Evolutionary conservation across 2,888 invertebrate genomes (phyloP), one percentile per base, ranked within the genome.

Genomic region (Fissipunctia ypsillon): DNA sequence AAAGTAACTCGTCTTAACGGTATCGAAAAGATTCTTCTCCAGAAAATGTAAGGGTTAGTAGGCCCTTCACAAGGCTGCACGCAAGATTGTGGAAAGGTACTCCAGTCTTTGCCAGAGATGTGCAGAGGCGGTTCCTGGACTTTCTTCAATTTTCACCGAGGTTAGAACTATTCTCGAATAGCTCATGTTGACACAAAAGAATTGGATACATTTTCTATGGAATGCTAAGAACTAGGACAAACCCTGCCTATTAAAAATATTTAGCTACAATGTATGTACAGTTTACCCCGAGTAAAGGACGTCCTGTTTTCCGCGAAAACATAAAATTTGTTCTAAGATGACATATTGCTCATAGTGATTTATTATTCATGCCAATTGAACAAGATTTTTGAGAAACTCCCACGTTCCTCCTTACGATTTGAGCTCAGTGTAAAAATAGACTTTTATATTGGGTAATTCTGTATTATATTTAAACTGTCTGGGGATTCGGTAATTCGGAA

Each of bases 371-470:
- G 65, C 43, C 61, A 66, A 80, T 80, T 73, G 65, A 61, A 78
- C 54, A 66, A 56, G 43, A 56, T 78, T 80, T 80, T 80, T 68
- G 57, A 67, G 67, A 68, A 74, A 68, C 73, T 45, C 80, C 80
- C 64, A 78, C 68, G 45, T 41, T 25, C 41, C 60, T 52, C 38
- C 50, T 66, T 64, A 68, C 48, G 25, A 54, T 63, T 59, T 64
- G 35, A 64, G 78, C 75, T 80, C 52, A 22, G 35, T 22, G 0
- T 60, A 64, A 64, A 80, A 80, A 78, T 80, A 80, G 56, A 50
- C 41, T 7, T 80, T 35, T 73, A 67, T 59, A 57, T 79, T 66
- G 73, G 56, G 25, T 74, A 78, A 74, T 80, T 54, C 64, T 45
- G 67, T 50, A 22, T n/a, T 73, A 78, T 61, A 65, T 64, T 74